A percentile compares a stretch with the other conserved stretches of the same genome.
Conservation (phyloP, 2,888 invertebrate species). For the Conops quadrifasciatus region DNA sequence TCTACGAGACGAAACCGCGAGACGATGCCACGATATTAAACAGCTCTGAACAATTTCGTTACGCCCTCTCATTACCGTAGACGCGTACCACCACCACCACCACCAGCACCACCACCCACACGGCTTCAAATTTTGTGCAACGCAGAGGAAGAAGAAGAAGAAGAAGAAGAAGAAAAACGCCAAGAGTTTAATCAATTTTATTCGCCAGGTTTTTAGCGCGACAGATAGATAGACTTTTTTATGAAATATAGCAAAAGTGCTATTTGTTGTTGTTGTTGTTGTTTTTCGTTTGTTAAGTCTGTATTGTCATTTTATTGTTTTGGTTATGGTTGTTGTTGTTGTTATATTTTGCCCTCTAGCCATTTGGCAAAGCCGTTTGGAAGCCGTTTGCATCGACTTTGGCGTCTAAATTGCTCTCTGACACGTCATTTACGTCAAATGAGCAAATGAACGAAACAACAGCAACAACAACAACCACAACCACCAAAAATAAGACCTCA, state of each 20-base stretch:
- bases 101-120: constrained; percentile 8
- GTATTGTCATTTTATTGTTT: background rate
- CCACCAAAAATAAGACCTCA: background rate
- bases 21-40: background rate
- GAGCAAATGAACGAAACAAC: constrained; percentile 48
- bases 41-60: constrained; percentile 28
- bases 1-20: background rate
- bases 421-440: constrained; percentile 57
- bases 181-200: too few relatives aligned
- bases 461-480: background rate
- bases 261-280: too few relatives aligned
- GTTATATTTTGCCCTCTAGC: background rate
- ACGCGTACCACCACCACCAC: constrained; percentile 28
- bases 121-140: too few relatives aligned
- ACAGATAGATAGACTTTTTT: too few relatives aligned
- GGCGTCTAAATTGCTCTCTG: constrained; percentile 51
- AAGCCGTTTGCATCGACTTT: constrained; percentile 1
- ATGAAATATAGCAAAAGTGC: too few relatives aligned
- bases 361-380: background rate
- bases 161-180: background rate
- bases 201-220: too few relatives aligned
- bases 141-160: background rate
- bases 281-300: too few relatives aligned
- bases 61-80: constrained; percentile 31
- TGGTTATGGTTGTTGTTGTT: constrained; percentile 12